phyloP scores from a whole-genome alignment of 2,888 invertebrate genomes.

The Linyphia triangularis region DNA sequence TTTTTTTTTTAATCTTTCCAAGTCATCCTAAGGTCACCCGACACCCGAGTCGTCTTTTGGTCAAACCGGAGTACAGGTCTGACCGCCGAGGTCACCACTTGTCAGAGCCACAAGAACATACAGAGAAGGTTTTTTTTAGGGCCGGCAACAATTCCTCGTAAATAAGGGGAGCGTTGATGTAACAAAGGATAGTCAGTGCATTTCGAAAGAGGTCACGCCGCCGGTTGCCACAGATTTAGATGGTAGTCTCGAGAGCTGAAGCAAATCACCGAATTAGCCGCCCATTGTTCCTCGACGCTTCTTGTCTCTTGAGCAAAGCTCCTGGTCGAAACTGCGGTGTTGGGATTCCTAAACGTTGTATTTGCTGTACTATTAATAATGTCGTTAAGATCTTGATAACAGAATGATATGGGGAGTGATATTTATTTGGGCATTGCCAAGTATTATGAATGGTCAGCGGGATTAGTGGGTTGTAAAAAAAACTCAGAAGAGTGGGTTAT shows the following conservation, averaged over 20 bases:
- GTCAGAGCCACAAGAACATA: conserved; percentile 27
- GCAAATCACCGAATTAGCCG: conserved; percentile 39
- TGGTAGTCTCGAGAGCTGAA: conserved; percentile 12
- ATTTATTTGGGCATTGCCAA: too few relatives aligned
- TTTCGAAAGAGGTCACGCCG: conserved; percentile 57
- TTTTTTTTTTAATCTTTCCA: not conserved
- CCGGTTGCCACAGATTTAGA: conserved; percentile 34
- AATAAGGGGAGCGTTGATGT: conserved; percentile 64
- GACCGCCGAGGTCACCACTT: conserved; percentile 67
- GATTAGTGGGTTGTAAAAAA: too few relatives aligned
- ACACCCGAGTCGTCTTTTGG: conserved; percentile 52
- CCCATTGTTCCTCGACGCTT: conserved; percentile 31
- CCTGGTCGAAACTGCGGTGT: not conserved
- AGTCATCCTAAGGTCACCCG: conserved; percentile 44
- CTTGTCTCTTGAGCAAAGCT: not conserved
- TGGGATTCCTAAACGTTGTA: not conserved
- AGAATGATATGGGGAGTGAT: too few relatives aligned
- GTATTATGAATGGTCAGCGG: too few relatives aligned
- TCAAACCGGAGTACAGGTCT: conserved; percentile 58
- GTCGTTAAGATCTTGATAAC: too few relatives aligned
- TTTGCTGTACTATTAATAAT: too few relatives aligned
- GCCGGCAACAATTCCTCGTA: conserved; percentile 69
- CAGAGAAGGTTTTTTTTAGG: conserved; percentile 8
- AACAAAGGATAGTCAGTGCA: conserved; percentile 35
- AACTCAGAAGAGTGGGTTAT: too few relatives aligned